Percentiles rank a stretch among this genome's conserved stretches.
phyloP scores from a whole-genome alignment of 2,113 vertebrate species.

The Sarotherodon lohbergeri region DNA sequence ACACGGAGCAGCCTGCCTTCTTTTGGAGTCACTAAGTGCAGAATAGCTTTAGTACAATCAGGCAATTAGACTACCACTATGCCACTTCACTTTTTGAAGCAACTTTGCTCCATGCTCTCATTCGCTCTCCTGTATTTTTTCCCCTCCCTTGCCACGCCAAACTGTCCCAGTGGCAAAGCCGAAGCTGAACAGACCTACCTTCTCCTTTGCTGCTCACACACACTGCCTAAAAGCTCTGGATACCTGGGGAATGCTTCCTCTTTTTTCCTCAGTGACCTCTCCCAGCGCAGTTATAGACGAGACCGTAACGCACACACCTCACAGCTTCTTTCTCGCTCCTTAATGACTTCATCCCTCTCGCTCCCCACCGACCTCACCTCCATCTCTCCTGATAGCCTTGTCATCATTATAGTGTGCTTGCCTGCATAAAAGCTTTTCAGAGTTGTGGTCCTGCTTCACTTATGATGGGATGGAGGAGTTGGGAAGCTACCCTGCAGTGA shows the following conservation, averaged over 20 bases:
- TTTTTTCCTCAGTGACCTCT: conserved; percentile 7
- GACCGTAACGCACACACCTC: not conserved
- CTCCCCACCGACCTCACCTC: conserved; percentile 9
- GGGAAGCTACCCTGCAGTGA: conserved; percentile 8
- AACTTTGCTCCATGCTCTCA: conserved; percentile 11
- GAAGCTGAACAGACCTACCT: not conserved
- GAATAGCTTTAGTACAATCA: conserved; percentile 61
- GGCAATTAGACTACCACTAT: conserved; percentile 54
- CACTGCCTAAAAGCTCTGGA: conserved; percentile 55
- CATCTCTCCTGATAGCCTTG: conserved; percentile 30
- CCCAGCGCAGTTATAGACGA: not conserved
- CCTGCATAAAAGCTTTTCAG: conserved; percentile 61
- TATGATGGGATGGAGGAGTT: conserved; percentile 14
- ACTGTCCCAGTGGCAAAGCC: conserved; percentile 8
- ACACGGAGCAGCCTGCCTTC: not conserved
- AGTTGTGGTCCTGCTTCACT: conserved; percentile 43
- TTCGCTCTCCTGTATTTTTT: not conserved
- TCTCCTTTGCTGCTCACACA: conserved; percentile 1
- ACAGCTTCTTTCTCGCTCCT: conserved; percentile 2
- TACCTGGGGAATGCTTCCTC: conserved; percentile 19
- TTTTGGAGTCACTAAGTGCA: conserved; percentile 33
- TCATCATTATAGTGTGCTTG: conserved; percentile 36
- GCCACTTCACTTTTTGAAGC: conserved; percentile 19
- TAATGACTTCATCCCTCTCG: conserved; percentile 38
- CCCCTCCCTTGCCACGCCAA: not conserved